Conservation (phyloP, 2,797 vertebrate species). For the Coregonus suidteri region DNA sequence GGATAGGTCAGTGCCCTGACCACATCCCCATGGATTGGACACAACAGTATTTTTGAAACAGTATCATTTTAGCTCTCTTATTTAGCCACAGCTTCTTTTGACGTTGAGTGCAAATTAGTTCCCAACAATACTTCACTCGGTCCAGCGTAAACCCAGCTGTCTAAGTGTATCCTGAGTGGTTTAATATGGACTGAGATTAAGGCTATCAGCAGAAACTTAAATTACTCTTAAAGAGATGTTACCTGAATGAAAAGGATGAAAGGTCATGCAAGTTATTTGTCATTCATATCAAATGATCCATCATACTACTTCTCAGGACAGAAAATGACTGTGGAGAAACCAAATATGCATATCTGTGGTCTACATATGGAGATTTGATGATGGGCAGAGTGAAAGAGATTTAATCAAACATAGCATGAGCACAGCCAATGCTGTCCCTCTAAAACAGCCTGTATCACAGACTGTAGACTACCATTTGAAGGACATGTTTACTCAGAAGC, state of each 20-base stretch:
- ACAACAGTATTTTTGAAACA: background rate
- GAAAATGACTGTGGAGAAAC: background rate
- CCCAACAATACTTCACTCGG: background rate
- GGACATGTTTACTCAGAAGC: background rate
- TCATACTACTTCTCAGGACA: background rate
- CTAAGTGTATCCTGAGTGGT: background rate
- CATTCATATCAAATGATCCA: background rate
- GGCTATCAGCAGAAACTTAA: background rate
- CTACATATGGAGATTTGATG: background rate
- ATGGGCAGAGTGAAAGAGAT: background rate
- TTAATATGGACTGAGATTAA: background rate
- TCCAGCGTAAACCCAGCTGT: background rate
- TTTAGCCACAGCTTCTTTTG: background rate
- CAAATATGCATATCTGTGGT: background rate
- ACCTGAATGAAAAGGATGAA: background rate
- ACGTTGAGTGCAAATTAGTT: background rate
- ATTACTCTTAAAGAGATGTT: background rate
- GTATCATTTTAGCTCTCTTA: background rate
- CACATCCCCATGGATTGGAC: background rate
- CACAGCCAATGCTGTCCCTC: background rate
- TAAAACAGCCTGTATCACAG: background rate
- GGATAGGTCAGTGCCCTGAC: background rate
- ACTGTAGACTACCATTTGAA: background rate
- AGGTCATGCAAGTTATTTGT: background rate
- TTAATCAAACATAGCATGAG: background rate